A percentile compares a stretch with the other conserved stretches of the same genome.
Evolutionary conservation across 2,113 vertebrate species (phyloP).

Genomic region (Ceratotherium simum): DNA sequence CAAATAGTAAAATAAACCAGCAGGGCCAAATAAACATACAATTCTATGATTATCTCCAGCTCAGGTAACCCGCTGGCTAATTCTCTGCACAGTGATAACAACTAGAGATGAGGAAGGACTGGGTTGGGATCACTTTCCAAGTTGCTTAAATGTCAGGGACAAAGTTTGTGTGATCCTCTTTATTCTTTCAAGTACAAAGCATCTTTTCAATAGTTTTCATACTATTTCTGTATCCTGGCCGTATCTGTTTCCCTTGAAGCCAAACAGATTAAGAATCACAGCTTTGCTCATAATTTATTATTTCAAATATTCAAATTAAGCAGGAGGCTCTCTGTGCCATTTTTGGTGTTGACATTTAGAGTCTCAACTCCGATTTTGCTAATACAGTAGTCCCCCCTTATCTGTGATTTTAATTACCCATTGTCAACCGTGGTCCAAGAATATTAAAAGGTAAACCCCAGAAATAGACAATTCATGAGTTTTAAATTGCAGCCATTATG

Average conservation of each 20-base stretch:
- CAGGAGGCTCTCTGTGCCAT: background rate
- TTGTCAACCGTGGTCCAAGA: no score
- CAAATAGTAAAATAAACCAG: background rate
- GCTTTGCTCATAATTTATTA: background rate
- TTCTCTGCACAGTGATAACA: background rate
- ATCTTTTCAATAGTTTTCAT: conserved; percentile 1
- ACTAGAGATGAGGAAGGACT: background rate
- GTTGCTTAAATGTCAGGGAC: background rate
- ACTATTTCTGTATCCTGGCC: background rate
- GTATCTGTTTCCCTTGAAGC: background rate
- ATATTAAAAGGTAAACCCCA: no score
- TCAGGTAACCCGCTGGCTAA: background rate
- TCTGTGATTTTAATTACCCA: no score
- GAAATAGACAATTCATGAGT: no score
- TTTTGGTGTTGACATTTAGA: conserved; percentile 4
- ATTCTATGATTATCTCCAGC: background rate
- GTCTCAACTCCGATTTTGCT: conserved; percentile 1
- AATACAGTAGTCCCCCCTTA: background rate
- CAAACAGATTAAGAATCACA: background rate
- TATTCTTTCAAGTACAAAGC: background rate
- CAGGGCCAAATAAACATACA: background rate
- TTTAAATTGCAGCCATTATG: no score
- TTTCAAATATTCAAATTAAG: conserved; percentile 18
- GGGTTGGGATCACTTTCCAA: background rate
- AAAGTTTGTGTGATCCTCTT: background rate